Evolutionary conservation across 2,113 vertebrate species (phyloP).

Genomic region (Grammomys surdaster): DNA sequence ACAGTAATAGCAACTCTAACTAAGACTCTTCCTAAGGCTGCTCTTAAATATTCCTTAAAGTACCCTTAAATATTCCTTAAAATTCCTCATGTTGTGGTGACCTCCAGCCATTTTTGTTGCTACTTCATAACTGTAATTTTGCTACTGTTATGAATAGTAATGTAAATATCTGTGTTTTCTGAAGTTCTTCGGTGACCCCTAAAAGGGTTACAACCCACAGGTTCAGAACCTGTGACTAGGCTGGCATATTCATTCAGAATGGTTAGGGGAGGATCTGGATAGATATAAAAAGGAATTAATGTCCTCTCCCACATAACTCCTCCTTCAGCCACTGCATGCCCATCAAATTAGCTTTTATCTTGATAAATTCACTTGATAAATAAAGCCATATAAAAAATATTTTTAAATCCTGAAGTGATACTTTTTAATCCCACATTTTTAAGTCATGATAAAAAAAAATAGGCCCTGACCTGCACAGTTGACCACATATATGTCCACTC

Average conservation of each 20-base stretch:
- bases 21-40: neutral
- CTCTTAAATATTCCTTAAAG: neutral
- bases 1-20: neutral
- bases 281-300: neutral
- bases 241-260: neutral
- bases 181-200: neutral
- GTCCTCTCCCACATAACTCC: neutral
- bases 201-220: neutral
- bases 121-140: neutral
- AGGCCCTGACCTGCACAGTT: slow-evolving; percentile 83
- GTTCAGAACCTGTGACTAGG: neutral
- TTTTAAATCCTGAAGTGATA: slow-evolving; percentile 32
- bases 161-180: neutral
- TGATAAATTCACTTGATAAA: neutral
- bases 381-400: neutral
- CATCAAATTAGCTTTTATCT: neutral
- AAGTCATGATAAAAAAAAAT: neutral
- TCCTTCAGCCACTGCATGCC: neutral
- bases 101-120: neutral
- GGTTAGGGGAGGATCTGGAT: neutral
- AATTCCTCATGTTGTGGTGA: neutral
- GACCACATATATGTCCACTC: slow-evolving; percentile 86
- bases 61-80: neutral
- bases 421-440: neutral
- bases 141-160: neutral